A percentile compares a stretch with the other conserved stretches of the same genome.
Evolutionary conservation across 2,888 invertebrate species (phyloP).

Genomic region (Epistrophella euchroma): DNA sequence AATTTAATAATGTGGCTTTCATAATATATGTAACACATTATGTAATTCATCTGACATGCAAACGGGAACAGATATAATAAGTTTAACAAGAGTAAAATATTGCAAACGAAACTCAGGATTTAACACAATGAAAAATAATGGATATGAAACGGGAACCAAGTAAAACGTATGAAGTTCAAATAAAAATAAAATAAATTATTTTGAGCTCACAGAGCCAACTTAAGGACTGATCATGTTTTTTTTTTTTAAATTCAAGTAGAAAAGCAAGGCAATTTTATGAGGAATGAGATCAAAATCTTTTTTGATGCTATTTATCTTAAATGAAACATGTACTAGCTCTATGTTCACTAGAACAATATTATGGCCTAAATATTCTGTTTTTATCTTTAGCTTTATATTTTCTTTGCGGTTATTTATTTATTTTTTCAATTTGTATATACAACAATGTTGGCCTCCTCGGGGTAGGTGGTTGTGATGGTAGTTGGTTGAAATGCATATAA

Average conservation of each 20-base stretch:
- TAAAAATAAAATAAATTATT: constrained; percentile 50
- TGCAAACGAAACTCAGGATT: constrained; percentile 59
- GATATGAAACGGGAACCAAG: constrained; percentile 63
- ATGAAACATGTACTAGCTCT: constrained; percentile 71
- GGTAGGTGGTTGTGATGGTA: constrained; percentile 68
- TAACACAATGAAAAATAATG: constrained; percentile 62
- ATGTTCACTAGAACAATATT: constrained; percentile 55
- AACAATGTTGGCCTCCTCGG: constrained; percentile 70
- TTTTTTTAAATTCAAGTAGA: constrained; percentile 51
- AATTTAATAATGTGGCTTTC: background rate
- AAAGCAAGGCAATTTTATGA: constrained; percentile 71
- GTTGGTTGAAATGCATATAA: constrained; percentile 75
- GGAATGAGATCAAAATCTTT: constrained; percentile 60
- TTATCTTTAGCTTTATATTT: constrained; percentile 12
- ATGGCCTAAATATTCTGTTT: constrained; percentile 34
- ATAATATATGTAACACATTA: background rate
- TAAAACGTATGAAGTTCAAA: constrained; percentile 60
- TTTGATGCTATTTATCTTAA: constrained; percentile 47
- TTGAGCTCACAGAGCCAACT: constrained; percentile 65
- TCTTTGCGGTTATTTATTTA: constrained; percentile 32
- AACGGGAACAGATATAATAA: constrained; percentile 31
- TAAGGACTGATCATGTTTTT: constrained; percentile 59
- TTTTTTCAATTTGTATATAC: constrained; percentile 54
- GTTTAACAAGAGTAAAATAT: constrained; percentile 35
- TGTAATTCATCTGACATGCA: constrained; percentile 43